These are phyloP conservation scores for Augochlorella aurata DNA, from an alignment of 2,888 invertebrate genomes.

Conservation along the genomic window DNA sequence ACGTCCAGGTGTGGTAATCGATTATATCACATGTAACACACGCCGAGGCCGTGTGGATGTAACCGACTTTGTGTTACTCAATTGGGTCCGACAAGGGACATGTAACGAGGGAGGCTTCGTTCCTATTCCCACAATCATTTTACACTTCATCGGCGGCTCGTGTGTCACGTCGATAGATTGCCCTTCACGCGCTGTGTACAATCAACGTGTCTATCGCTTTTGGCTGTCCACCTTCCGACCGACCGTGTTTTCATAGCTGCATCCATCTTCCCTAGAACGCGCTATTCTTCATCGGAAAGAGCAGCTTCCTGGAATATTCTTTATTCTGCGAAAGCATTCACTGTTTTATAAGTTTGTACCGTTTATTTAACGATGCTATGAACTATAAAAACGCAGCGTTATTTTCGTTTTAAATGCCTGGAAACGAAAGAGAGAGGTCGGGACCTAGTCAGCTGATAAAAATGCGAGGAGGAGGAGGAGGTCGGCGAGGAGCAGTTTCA, in stretches of 20 bases:
- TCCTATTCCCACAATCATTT: slow-evolving; percentile 9
- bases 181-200: neutral
- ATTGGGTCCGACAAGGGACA: neutral
- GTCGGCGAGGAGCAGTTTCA: no score
- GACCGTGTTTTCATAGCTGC: neutral
- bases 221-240: neutral
- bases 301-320: no score
- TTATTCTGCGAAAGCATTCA: no score
- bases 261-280: neutral
- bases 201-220: neutral
- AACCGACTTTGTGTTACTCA: neutral
- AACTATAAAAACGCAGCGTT: no score
- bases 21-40: slow-evolving; percentile 6
- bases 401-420: no score
- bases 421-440: no score
- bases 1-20: slow-evolving; percentile 18
- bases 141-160: neutral
- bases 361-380: no score
- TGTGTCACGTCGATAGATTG: neutral
- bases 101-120: slow-evolving; percentile 8
- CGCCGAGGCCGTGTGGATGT: neutral
- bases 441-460: no score
- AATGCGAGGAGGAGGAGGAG: no score
- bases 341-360: no score
- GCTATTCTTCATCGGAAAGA: no score